These are phyloP conservation scores for Loxodonta africana DNA, from an alignment of 2,113 vertebrate species.

Conservation along the genomic window DNA sequence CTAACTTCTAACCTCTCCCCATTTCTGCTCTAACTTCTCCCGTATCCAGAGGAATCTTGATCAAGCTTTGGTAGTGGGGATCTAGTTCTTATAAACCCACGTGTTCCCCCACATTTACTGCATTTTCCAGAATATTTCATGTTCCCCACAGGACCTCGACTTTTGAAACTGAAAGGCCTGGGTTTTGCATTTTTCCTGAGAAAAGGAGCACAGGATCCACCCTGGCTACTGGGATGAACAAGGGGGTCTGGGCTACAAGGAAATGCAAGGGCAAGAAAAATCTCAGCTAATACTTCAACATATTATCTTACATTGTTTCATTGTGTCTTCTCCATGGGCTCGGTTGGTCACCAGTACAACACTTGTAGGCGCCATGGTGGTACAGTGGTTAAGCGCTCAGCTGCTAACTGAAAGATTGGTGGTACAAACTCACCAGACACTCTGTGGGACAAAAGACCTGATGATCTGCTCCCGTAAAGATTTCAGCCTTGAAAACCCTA, in stretches of 20 bases:
- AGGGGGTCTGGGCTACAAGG: not conserved
- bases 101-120: not conserved
- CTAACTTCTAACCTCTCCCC: not conserved
- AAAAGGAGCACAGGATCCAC: not conserved
- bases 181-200: not conserved
- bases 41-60: not conserved
- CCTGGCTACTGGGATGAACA: not conserved
- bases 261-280: not conserved
- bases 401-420: not conserved
- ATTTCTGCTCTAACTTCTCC: not conserved
- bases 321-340: not conserved
- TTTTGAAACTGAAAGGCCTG: not conserved
- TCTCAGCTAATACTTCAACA: not conserved
- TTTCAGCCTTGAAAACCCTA: not conserved
- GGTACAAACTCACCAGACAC: not conserved
- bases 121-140: not conserved
- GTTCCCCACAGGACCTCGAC: not conserved
- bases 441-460: not conserved
- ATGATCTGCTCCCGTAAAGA: not conserved
- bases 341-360: fast-evolving
- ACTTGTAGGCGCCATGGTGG: not conserved
- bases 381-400: not conserved
- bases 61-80: not conserved
- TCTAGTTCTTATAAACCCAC: not conserved
- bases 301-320: not conserved